Evolutionary conservation across 2,797 vertebrate species (phyloP).

Genomic region (Distichodus sexfasciatus): DNA sequence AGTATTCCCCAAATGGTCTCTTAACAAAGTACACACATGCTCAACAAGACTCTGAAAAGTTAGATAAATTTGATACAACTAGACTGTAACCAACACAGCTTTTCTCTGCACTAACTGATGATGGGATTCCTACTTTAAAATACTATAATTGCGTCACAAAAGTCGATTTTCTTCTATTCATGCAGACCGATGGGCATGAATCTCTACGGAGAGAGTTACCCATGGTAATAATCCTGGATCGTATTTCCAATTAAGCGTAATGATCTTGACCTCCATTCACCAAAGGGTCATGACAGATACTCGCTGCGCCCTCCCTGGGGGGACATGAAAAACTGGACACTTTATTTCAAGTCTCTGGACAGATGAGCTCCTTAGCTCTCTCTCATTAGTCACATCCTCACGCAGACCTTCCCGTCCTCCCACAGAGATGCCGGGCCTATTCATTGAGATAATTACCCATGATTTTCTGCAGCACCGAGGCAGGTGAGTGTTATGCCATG

Average conservation of each 20-base stretch:
- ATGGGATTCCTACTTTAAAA: no score
- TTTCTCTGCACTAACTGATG: no score
- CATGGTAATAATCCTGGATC: not conserved
- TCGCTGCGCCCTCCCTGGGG: constrained; percentile 16
- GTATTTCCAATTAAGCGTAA: not conserved
- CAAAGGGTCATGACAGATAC: constrained; percentile 7
- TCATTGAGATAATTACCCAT: constrained; percentile 11
- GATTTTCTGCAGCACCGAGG: not conserved
- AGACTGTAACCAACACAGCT: no score
- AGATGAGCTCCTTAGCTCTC: constrained; percentile 17
- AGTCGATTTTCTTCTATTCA: not conserved
- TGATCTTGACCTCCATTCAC: constrained; percentile 19
- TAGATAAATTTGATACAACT: no score
- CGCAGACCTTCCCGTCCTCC: constrained; percentile 12
- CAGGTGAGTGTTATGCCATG: not conserved
- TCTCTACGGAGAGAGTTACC: not conserved
- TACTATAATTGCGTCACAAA: no score
- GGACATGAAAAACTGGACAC: constrained; percentile 21
- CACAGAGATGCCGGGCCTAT: not conserved
- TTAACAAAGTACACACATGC: no score
- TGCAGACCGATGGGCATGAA: not conserved
- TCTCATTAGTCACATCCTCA: constrained; percentile 32
- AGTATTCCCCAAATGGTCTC: no score
- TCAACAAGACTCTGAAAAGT: no score
- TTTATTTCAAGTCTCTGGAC: constrained; percentile 35